Evolutionary conservation across 2,113 vertebrate species (phyloP), one percentile per base, ranked within the genome.

Genomic region (Climacteris rufus): DNA sequence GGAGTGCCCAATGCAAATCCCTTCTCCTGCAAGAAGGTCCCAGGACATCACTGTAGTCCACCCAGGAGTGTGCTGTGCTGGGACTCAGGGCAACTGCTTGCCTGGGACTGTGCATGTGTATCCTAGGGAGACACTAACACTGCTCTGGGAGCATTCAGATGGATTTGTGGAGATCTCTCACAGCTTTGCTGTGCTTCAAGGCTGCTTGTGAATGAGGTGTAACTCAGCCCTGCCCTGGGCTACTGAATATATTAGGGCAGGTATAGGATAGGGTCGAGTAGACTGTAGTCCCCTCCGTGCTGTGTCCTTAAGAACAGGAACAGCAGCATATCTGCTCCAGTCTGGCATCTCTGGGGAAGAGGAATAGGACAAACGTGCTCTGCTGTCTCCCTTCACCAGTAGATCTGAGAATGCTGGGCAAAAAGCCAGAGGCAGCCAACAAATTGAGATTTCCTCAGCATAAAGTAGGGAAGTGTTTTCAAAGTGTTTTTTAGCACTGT

Each of bases 61-160:
- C 11, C 15, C 39, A n/a, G 50, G 19, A 16, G 0, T 0, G 53
- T 31, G 27, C 37, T 49, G 28, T 40, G 60, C 35, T 65, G 60
- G 70, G 42, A 50, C 40, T 45, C 0, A 0, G 35, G 35, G 52
- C 57, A 84, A 11, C 37, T 28, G 31, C 54, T 7, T 13, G 17
- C 23, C 56, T 47, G 83, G 76, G 74, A n/a, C 15, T 3, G 4
- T 1, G 11, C 2, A 2, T 28, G 66, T 15, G 22, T 25, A 0
- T 37, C 63, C 75, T 27, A 30, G 23, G 35, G 21, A n/a, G 28
- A 49, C 11, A 6, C 16, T 2, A 7, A 7, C 35, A 1, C 44
- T 57, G 27, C 39, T 65, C 44, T 0, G 0, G 49, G 59, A 60
- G 45, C 9, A 0, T 20, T 33, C 18, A 2, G 1, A 16, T 1